Percentiles rank a stretch among this genome's conserved stretches.
Conservation (phyloP, 30 jellyfish, hydroid and myxozoan species). For the Pelagia noctiluca region DNA sequence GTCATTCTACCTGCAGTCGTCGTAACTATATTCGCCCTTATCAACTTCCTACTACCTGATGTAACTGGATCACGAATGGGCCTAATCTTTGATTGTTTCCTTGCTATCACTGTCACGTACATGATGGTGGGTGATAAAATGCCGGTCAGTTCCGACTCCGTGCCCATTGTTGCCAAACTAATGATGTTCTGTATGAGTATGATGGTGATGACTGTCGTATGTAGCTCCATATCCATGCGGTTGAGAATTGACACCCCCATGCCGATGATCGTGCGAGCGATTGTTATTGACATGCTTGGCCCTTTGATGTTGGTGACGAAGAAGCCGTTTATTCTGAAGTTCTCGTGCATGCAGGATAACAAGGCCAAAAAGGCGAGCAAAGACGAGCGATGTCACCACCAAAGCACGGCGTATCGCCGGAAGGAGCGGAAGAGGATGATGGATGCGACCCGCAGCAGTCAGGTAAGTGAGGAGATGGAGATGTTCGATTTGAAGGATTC, state of each 20-base stretch:
- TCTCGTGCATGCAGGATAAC: background rate
- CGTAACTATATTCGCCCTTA: constrained; percentile 66
- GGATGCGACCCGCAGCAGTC: background rate
- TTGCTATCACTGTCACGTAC: constrained; percentile 66
- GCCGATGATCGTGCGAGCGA: constrained; percentile 39
- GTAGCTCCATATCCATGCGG: constrained; percentile 59
- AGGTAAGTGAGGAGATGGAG: constrained; percentile 8
- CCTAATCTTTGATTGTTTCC: constrained; percentile 70
- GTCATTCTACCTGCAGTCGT: constrained; percentile 72
- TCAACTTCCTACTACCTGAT: constrained; percentile 73
- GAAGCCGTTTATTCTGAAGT: background rate
- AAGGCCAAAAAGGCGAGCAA: background rate
- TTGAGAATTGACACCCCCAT: constrained; percentile 31
- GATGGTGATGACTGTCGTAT: constrained; percentile 32
- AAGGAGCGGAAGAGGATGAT: background rate
- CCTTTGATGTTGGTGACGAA: constrained; percentile 45
- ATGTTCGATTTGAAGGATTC: constrained; percentile 10
- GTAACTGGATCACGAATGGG: constrained; percentile 82
- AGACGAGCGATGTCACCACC: constrained; percentile 10
- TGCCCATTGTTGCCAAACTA: constrained; percentile 71
- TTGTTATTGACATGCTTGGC: constrained; percentile 47
- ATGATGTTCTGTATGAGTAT: constrained; percentile 75
- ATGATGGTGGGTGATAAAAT: constrained; percentile 78
- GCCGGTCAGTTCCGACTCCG: constrained; percentile 78
- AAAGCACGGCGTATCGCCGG: background rate